phyloP scores from a whole-genome alignment of 2,113 vertebrate species.

The Sebastes schlegelii region DNA sequence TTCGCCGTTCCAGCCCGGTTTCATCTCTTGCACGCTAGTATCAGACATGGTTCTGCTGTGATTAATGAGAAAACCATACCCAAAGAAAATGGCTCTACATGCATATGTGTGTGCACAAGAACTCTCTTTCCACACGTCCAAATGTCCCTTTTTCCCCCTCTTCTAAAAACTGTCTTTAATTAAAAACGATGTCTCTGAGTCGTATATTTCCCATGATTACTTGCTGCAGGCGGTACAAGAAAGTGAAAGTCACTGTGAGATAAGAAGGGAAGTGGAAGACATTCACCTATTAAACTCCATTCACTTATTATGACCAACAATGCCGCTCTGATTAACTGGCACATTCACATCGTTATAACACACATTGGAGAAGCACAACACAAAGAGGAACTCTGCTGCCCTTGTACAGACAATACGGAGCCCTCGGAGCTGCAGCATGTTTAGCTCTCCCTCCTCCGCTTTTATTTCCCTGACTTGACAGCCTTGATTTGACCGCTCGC shows the following conservation, averaged over 20 bases:
- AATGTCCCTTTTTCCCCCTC: neutral
- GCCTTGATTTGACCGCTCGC: constrained; percentile 59
- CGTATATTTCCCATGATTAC: constrained; percentile 68
- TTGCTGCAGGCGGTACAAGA: constrained; percentile 60
- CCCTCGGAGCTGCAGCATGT: constrained; percentile 26
- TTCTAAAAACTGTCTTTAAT: constrained; percentile 61
- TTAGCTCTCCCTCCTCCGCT: constrained; percentile 46
- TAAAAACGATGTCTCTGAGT: constrained; percentile 62
- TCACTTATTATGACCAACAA: constrained; percentile 69
- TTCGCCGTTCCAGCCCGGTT: constrained; percentile 60
- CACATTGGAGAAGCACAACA: constrained; percentile 33
- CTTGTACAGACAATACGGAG: constrained; percentile 60
- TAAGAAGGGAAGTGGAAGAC: constrained; percentile 55
- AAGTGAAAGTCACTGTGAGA: constrained; percentile 58
- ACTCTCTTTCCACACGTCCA: constrained; percentile 17
- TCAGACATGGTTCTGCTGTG: constrained; percentile 67
- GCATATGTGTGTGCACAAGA: neutral
- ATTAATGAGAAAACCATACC: constrained; percentile 69
- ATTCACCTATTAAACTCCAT: constrained; percentile 62
- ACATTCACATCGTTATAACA: constrained; percentile 49
- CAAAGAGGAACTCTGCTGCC: constrained; percentile 55
- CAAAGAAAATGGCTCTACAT: constrained; percentile 33
- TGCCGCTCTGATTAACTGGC: constrained; percentile 60
- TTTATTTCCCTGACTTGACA: constrained; percentile 58
- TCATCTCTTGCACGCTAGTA: constrained; percentile 40